Conservation (phyloP, 2,797 vertebrate genomes). For the Odontamblyopus rebecca region DNA sequence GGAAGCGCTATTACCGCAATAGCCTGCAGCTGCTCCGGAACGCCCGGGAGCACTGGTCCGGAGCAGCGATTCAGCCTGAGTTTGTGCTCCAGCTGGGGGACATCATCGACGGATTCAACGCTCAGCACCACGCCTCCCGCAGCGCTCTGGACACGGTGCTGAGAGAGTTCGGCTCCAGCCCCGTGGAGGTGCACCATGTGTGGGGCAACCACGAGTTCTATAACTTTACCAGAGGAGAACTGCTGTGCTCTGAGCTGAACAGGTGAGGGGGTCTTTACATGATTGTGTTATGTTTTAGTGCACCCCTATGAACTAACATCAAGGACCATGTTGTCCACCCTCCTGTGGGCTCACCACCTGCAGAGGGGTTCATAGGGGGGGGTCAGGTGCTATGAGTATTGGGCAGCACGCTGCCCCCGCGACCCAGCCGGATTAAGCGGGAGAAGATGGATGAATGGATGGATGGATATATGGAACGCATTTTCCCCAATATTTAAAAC, state of each 20-base stretch:
- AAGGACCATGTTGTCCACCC: too few relatives aligned
- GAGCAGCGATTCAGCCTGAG: conserved; percentile 52
- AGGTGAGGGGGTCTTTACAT: not conserved
- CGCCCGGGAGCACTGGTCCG: conserved; percentile 78
- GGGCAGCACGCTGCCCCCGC: too few relatives aligned
- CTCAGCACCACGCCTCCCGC: conserved; percentile 66
- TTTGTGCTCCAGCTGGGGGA: conserved; percentile 93
- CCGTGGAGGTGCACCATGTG: conserved; percentile 82
- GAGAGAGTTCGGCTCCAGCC: conserved; percentile 66
- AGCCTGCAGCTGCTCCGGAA: conserved; percentile 78
- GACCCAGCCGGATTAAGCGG: too few relatives aligned
- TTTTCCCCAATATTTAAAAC: too few relatives aligned
- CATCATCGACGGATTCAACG: conserved; percentile 88
- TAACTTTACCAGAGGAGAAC: conserved; percentile 84
- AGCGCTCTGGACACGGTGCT: conserved; percentile 79
- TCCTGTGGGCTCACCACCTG: too few relatives aligned
- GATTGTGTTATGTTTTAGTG: too few relatives aligned
- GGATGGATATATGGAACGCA: too few relatives aligned
- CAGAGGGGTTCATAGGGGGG: too few relatives aligned
- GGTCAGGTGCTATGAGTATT: too few relatives aligned
- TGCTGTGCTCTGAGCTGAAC: conserved; percentile 79
- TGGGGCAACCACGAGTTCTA: conserved; percentile 98
- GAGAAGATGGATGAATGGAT: too few relatives aligned
- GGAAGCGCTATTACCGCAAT: conserved; percentile 84
- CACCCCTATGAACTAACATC: too few relatives aligned